Base-by-base conservation (phyloP, 2,113 vertebrate species). In the Osmerus mordax region DNA sequence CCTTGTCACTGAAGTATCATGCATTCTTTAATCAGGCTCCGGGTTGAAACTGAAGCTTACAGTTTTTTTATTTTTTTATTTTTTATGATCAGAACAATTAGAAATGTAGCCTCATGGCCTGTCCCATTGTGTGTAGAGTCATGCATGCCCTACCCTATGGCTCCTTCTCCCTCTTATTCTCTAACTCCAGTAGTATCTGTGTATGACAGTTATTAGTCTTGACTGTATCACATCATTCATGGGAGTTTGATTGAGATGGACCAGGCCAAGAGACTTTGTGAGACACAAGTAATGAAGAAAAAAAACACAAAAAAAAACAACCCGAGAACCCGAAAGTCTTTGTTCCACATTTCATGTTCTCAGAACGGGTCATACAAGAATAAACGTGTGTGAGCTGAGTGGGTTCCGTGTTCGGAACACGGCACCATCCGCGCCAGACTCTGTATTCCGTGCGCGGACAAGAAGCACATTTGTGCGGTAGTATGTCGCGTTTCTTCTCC, bases 1-100 rank as follows among this genome's bases (percentile, higher is more conserved):
- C 86, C 92, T 91, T 94, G 93, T 94, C 92, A 96, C 90, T 92
- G 92, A 91, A 93, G 92, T 94, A 92, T 93, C 92, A 90, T 90
- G 90, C 91, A 90, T 95, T 94, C 93, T 95, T 92, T 93, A 92
- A 93, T 94, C 93, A 93, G 88, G 77, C 80, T 75, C 69, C 74
- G 69, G 70, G 73, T 52, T 84, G 85, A 90, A 90, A 90, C 89
- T 85, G 29, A 5, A 5, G 29, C 3, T 21, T 21, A 21, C 21
- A 21, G 21, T 21, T 21, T 21, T 21, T 21, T 21, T 21, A 21
- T 21, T 21, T 21, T 21, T 21, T 21, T 21, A 21, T 32, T 32
- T 78, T 88, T 88, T 79, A 82, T 79, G 80, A 90, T 91, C 82
- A 87, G 87, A 89, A 92, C 90, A 92, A 92, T 92, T 92, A 91